Percentiles rank a stretch among this genome's conserved stretches.
Evolutionary conservation across 2,113 vertebrate species (phyloP).

Genomic region (Dasypus novemcinctus): DNA sequence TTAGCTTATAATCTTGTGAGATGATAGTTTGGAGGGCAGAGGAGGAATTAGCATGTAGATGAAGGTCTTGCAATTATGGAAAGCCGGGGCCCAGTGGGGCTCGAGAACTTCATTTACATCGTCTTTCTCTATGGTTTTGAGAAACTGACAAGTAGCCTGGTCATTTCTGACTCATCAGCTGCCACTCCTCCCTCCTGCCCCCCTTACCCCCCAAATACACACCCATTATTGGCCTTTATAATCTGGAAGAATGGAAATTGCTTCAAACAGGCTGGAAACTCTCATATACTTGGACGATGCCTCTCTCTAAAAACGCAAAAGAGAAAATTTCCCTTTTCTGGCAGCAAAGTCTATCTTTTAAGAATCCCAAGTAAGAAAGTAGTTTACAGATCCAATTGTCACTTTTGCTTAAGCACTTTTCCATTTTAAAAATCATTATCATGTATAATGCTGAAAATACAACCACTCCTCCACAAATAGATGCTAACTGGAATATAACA

Average conservation of each 20-base stretch:
- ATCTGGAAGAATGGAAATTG: background rate
- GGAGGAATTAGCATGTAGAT: background rate
- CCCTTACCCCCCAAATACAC: background rate
- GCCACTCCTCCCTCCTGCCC: rapidly evolving
- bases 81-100: background rate
- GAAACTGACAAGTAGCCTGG: background rate
- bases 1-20: background rate
- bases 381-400: background rate
- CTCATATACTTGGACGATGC: background rate
- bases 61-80: background rate
- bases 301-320: background rate
- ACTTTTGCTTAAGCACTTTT: background rate
- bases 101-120: background rate
- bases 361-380: background rate
- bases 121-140: background rate
- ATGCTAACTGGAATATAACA: background rate
- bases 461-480: background rate
- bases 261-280: background rate
- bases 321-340: background rate
- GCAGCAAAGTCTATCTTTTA: background rate
- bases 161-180: background rate
- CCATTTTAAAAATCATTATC: background rate
- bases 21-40: background rate
- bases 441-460: background rate
- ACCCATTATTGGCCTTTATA: background rate